Conservation (phyloP, 2,797 vertebrate genomes). For the Aulostomus chinensis region DNA sequence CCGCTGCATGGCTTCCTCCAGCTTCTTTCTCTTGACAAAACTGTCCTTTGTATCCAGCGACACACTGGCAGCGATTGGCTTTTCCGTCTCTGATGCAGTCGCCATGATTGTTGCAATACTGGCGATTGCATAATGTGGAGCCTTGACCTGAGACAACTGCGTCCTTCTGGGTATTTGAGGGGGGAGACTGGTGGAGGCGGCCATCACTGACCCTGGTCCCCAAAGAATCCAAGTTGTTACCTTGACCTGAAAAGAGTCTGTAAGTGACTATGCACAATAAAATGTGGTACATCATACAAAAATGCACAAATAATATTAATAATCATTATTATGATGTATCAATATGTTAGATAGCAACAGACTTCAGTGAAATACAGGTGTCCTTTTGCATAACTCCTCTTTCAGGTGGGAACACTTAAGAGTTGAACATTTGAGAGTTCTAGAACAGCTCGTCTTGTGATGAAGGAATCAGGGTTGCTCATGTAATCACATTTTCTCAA, state of each 20-base stretch:
- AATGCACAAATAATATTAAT: too few relatives aligned
- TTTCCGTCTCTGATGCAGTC: conserved; percentile 72
- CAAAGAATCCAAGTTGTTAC: conserved; percentile 4
- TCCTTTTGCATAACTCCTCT: too few relatives aligned
- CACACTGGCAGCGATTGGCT: conserved; percentile 77
- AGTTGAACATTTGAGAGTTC: too few relatives aligned
- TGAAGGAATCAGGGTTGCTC: too few relatives aligned
- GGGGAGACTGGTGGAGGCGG: background rate
- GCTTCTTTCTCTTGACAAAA: conserved; percentile 79
- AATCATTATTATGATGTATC: too few relatives aligned
- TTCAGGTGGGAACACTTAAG: too few relatives aligned
- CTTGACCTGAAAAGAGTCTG: conserved; percentile 42
- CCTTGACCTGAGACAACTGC: conserved; percentile 10
- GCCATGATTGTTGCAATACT: conserved; percentile 78
- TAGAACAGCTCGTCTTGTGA: too few relatives aligned
- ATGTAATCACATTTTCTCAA: too few relatives aligned
- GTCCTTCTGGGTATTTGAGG: background rate
- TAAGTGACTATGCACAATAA: background rate
- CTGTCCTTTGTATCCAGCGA: conserved; percentile 78
- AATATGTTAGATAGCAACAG: too few relatives aligned
- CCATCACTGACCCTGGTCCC: conserved; percentile 1
- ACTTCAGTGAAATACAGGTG: too few relatives aligned
- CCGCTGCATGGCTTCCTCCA: conserved; percentile 34
- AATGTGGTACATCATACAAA: too few relatives aligned
- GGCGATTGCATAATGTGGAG: conserved; percentile 50